Conservation (phyloP, 2,113 vertebrate genomes). For the Heterochromis multidens region DNA sequence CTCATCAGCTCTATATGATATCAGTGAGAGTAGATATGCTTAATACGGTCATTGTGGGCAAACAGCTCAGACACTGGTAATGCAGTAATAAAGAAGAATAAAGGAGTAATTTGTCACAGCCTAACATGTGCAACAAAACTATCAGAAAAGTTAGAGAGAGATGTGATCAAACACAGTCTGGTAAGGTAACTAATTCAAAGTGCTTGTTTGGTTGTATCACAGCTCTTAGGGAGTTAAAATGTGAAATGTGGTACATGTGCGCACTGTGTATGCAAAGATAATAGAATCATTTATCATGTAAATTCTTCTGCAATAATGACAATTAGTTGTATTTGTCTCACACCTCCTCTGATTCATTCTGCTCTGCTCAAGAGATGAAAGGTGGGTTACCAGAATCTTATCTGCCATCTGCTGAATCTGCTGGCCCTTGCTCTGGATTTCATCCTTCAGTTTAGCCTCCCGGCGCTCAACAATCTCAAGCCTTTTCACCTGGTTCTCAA, state of each 20-base stretch:
- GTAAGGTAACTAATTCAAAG: background rate
- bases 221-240: background rate
- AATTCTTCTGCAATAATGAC: constrained; percentile 16
- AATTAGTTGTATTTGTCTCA: constrained; percentile 30
- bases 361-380: constrained; percentile 4
- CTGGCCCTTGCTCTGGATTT: constrained; percentile 96
- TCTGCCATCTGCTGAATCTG: constrained; percentile 99
- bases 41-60: background rate
- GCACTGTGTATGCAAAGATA: background rate
- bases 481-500: constrained; percentile 97
- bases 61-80: background rate
- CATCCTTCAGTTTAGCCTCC: constrained; percentile 96
- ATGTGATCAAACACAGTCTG: background rate
- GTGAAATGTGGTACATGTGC: background rate
- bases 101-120: background rate
- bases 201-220: background rate
- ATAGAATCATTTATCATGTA: background rate
- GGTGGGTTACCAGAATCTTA: constrained; percentile 90
- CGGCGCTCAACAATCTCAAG: constrained; percentile 95
- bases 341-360: constrained; percentile 37
- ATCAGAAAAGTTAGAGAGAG: background rate
- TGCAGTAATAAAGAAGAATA: background rate
- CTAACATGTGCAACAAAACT: background rate
- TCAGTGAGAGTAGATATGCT: background rate
- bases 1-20: background rate